Evolutionary conservation across 2,888 invertebrate species (phyloP).

Genomic region (Scaptomyza cyrtandrae): DNA sequence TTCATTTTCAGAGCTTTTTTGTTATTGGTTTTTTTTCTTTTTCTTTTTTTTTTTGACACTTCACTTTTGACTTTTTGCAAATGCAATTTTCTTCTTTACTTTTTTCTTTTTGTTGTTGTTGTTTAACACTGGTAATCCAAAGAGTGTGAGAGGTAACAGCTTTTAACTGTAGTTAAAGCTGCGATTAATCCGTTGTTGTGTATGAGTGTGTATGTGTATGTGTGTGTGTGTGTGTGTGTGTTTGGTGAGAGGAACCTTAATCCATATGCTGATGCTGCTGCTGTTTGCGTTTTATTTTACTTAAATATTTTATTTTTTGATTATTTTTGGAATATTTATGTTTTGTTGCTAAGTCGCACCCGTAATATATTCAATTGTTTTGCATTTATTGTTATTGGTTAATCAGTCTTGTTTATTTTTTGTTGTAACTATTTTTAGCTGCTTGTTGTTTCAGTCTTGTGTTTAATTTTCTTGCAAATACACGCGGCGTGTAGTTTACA

Average conservation of each 20-base stretch:
- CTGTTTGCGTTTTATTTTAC: constrained; percentile 17
- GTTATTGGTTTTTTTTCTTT: constrained; percentile 20
- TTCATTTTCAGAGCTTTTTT: constrained; percentile 52
- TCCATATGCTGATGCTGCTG: constrained; percentile 74
- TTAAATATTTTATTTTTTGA: background rate
- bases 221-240: constrained; percentile 16
- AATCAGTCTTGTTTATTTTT: constrained; percentile 75
- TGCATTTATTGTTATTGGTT: constrained; percentile 56
- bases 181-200: constrained; percentile 72
- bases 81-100: constrained; percentile 28
- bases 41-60: constrained; percentile 40
- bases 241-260: constrained; percentile 81
- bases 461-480: constrained; percentile 51
- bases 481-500: constrained; percentile 49
- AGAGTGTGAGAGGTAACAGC: constrained; percentile 43
- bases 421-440: constrained; percentile 52
- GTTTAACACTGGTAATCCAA: constrained; percentile 84
- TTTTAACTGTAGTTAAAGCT: constrained; percentile 65
- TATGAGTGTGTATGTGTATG: constrained; percentile 28
- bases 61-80: constrained; percentile 38
- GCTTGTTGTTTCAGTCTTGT: constrained; percentile 64
- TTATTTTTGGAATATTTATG: constrained; percentile 26
- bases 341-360: constrained; percentile 45
- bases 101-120: background rate
- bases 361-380: constrained; percentile 51